These are phyloP conservation scores for Notothenia rossii DNA, from an alignment of 2,113 vertebrate genomes.

Conservation along the genomic window DNA sequence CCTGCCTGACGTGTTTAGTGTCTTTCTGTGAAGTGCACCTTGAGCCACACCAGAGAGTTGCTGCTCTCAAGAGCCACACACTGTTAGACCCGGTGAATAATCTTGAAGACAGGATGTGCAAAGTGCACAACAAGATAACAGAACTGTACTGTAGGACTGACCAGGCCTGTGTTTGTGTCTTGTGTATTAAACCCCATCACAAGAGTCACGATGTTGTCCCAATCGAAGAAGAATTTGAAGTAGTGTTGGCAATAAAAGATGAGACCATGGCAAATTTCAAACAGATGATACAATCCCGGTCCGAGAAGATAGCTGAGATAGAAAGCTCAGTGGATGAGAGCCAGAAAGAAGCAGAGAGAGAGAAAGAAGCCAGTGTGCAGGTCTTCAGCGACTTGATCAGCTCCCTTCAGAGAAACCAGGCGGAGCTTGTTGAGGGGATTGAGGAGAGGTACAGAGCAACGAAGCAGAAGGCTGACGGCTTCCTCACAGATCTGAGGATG, in stretches of 20 bases:
- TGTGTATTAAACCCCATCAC: conserved; percentile 62
- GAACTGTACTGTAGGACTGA: conserved; percentile 57
- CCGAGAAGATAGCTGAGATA: no score
- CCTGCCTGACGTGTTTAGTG: conserved; percentile 36
- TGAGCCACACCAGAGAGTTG: conserved; percentile 52
- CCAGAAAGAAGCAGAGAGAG: no score
- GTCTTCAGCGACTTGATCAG: no score
- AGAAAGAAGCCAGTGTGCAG: no score
- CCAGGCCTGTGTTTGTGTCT: conserved; percentile 34
- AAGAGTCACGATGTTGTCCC: conserved; percentile 14
- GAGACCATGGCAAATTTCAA: no score
- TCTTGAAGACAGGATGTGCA: conserved; percentile 54
- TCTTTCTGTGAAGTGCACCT: conserved; percentile 61
- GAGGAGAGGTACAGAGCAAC: conserved; percentile 18
- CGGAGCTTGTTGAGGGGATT: no score
- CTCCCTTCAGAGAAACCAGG: no score
- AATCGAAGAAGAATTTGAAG: no score
- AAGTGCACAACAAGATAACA: conserved; percentile 31
- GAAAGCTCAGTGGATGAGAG: no score
- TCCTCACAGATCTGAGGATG: conserved; percentile 35
- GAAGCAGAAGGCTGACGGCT: conserved; percentile 26
- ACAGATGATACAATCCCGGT: no score
- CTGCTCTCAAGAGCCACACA: conserved; percentile 46
- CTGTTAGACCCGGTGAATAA: conserved; percentile 43
- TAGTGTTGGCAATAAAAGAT: no score